phyloP scores from a whole-genome alignment of 1,140 invertebrate genomes.

The Ips nitidus region DNA sequence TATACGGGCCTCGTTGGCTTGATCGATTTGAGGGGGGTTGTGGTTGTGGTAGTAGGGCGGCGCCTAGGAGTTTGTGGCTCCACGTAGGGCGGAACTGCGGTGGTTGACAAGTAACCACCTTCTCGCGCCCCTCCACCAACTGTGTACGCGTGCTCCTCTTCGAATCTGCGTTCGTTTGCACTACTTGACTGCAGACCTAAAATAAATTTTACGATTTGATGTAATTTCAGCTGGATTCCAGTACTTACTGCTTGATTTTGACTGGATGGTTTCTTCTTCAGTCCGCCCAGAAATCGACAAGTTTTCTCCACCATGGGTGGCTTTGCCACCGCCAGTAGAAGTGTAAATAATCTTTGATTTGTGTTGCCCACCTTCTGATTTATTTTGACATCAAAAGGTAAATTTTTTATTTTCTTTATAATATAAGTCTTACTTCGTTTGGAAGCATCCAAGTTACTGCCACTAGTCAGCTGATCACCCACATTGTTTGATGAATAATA shows the following conservation, averaged over 20 bases:
- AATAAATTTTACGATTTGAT: no score
- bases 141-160: conserved; percentile 21
- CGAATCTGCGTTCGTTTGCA: conserved; percentile 11
- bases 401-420: not conserved
- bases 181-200: conserved; percentile 3
- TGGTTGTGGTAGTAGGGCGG: not conserved
- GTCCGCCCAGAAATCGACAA: conserved; percentile 9
- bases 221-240: no score
- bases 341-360: conserved; percentile 27
- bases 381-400: not conserved
- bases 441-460: conserved; percentile 25
- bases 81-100: not conserved
- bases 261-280: not conserved
- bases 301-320: not conserved
- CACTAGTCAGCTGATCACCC: conserved; percentile 1
- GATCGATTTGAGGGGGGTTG: not conserved
- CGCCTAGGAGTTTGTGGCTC: not conserved
- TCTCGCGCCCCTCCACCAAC: conserved; percentile 22
- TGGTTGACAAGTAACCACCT: conserved; percentile 5
- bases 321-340: conserved; percentile 19
- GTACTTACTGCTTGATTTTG: conserved; percentile 12
- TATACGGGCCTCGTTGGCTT: conserved; percentile 3
- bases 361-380: not conserved
- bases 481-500: conserved; percentile 29
- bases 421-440: conserved; percentile 8